Evolutionary conservation across 2,113 vertebrate species (phyloP).

Genomic region (Phalacrocorax brasilianus): DNA sequence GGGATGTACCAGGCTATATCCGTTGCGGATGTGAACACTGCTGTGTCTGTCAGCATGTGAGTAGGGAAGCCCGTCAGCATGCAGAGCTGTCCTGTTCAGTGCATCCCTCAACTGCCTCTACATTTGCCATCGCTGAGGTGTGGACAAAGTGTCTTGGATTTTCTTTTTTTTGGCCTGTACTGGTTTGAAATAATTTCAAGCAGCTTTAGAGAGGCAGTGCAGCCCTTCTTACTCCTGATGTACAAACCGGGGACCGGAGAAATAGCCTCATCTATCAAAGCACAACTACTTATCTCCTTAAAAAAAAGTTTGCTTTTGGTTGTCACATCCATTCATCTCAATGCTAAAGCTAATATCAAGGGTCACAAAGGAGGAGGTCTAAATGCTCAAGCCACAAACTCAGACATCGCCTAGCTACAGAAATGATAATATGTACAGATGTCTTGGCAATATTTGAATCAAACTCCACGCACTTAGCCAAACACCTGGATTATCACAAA

Average conservation of each 20-base stretch:
- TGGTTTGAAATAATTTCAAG: neutral
- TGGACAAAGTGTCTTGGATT: neutral
- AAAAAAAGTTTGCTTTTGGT: neutral
- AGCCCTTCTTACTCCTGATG: neutral
- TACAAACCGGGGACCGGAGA: neutral
- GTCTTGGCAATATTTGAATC: neutral
- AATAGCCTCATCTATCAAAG: neutral
- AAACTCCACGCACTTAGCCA: neutral
- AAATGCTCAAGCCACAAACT: neutral
- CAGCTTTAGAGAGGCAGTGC: neutral
- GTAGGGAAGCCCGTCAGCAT: neutral
- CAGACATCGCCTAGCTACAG: neutral
- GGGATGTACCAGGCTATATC: neutral
- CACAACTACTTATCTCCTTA: neutral
- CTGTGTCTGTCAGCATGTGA: rapidly evolving
- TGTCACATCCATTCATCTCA: neutral
- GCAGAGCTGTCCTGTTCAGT: neutral
- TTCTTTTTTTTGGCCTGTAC: neutral
- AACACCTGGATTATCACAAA: neutral
- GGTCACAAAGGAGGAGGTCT: neutral
- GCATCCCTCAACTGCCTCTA: neutral
- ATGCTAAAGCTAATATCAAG: neutral
- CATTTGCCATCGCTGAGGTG: neutral
- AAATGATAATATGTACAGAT: neutral
- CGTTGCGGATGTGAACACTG: neutral